Evolutionary conservation across 2,797 vertebrate genomes (phyloP).

Genomic region (Centropyge bicolor): DNA sequence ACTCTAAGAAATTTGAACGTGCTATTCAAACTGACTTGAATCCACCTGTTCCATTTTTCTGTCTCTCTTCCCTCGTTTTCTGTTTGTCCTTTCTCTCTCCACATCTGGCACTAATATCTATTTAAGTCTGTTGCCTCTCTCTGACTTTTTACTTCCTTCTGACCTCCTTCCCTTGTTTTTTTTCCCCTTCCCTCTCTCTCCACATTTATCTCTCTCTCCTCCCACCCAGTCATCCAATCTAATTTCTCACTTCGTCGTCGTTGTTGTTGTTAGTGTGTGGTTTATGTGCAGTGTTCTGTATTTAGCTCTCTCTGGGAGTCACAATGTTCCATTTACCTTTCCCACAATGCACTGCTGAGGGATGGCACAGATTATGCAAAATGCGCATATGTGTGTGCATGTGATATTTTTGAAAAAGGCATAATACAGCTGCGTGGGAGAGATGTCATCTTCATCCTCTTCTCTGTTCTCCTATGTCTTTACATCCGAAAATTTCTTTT

Average conservation of each 20-base stretch:
- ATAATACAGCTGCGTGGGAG: conserved; percentile 41
- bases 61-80: not conserved
- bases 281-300: conserved; percentile 55
- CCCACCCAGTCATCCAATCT: conserved; percentile 25
- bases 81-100: not conserved
- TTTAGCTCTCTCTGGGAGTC: conserved; percentile 62
- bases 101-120: not conserved
- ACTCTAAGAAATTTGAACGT: not conserved
- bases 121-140: not conserved
- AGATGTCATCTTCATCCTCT: conserved; percentile 19
- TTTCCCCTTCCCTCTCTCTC: not conserved
- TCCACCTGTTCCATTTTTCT: not conserved
- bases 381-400: conserved; percentile 29
- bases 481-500: conserved; percentile 17
- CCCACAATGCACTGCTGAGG: conserved; percentile 49
- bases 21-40: not conserved
- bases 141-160: conserved; percentile 17
- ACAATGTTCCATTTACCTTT: conserved; percentile 64
- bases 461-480: conserved; percentile 15
- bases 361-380: conserved; percentile 56
- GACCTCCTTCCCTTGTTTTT: not conserved
- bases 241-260: conserved; percentile 28
- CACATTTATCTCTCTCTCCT: conserved; percentile 29
- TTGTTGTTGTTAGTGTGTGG: conserved; percentile 41
- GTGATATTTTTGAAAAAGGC: conserved; percentile 44